phyloP scores from a whole-genome alignment of 2,113 vertebrate genomes.

The Xenotilapia caudafasciata region DNA sequence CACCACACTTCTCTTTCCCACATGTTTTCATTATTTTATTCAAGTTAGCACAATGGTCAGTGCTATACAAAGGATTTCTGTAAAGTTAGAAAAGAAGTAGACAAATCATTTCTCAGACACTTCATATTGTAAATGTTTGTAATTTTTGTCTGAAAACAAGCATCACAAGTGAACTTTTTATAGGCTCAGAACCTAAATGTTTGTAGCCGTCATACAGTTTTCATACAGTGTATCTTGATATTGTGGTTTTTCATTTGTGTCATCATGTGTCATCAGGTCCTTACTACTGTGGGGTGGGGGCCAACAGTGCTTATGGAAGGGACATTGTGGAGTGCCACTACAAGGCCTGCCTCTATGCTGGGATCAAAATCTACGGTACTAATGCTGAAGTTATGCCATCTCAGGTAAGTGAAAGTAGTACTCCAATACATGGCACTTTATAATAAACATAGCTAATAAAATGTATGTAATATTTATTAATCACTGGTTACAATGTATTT shows the following conservation, averaged over 20 bases:
- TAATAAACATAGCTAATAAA: background rate
- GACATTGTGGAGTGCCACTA: conserved; percentile 78
- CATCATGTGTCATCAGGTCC: conserved; percentile 65
- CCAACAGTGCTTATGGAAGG: conserved; percentile 75
- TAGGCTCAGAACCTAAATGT: background rate
- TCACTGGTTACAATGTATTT: background rate
- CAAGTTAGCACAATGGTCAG: background rate
- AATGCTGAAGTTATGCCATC: conserved; percentile 65
- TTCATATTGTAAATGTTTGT: background rate
- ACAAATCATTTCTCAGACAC: background rate
- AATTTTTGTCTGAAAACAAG: background rate
- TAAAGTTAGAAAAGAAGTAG: background rate
- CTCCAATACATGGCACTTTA: background rate
- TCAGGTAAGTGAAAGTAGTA: conserved; percentile 41
- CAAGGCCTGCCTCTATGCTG: conserved; percentile 61
- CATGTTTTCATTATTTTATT: background rate
- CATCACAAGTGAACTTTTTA: background rate
- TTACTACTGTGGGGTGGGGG: conserved; percentile 84
- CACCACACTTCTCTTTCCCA: background rate
- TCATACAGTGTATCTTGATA: background rate
- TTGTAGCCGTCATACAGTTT: background rate
- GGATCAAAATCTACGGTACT: conserved; percentile 53
- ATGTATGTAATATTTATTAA: background rate
- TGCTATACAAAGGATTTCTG: background rate
- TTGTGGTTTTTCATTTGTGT: background rate